These are phyloP conservation scores for Agrypnus murinus DNA, from an alignment of 2,888 invertebrate genomes.

Conservation along the genomic window DNA sequence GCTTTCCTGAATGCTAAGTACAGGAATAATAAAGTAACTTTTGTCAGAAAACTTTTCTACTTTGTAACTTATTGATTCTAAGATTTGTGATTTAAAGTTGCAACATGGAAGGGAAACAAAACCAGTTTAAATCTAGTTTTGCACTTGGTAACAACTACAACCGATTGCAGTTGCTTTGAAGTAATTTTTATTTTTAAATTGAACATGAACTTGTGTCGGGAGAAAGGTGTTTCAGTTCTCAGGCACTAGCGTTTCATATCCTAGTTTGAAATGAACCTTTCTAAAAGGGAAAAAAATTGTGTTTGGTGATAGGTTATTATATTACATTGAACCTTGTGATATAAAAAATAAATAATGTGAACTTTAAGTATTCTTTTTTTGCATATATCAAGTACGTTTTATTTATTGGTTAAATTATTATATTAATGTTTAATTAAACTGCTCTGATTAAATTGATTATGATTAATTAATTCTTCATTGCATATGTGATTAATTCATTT, in stretches of 20 bases:
- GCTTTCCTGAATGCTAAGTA: too few relatives aligned
- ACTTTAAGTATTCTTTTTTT: too few relatives aligned
- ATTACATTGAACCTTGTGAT: too few relatives aligned
- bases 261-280: conserved; percentile 17
- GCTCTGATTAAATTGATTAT: too few relatives aligned
- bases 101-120: conserved; percentile 1
- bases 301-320: neutral
- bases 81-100: neutral
- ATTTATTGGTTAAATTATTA: too few relatives aligned
- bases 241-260: conserved; percentile 9
- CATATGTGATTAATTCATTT: too few relatives aligned
- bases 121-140: conserved; percentile 5
- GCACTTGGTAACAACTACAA: conserved; percentile 6
- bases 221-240: conserved; percentile 12
- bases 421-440: too few relatives aligned
- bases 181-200: neutral
- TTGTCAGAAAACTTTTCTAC: too few relatives aligned
- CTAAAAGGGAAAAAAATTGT: neutral
- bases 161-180: neutral
- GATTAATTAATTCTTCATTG: too few relatives aligned
- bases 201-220: neutral
- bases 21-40: too few relatives aligned
- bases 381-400: too few relatives aligned
- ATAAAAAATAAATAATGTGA: too few relatives aligned
- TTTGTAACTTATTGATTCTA: conserved; percentile 1